Conservation (phyloP, 2,888 invertebrate genomes). For the Leptopilina myrica region DNA sequence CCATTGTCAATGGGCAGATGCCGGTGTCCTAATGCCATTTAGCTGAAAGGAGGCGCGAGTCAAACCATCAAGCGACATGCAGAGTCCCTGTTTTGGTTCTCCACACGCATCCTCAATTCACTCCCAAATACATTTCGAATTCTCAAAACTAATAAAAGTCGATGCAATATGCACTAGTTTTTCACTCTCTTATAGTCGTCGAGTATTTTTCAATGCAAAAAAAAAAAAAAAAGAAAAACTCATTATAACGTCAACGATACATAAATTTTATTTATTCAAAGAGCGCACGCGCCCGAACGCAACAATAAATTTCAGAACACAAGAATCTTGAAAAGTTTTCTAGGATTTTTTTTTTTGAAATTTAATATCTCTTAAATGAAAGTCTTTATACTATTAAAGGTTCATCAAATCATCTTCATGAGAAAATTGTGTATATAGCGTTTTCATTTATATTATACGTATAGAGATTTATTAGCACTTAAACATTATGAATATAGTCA, state of each 20-base stretch:
- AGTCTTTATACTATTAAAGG: too few species aligned
- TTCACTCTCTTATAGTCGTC: not conserved
- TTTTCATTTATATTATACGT: not conserved
- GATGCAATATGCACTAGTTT: slow-evolving; percentile 21
- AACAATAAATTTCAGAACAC: not conserved
- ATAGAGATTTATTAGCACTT: slow-evolving; percentile 29
- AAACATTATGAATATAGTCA: slow-evolving; percentile 33
- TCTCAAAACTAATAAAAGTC: slow-evolving; percentile 3
- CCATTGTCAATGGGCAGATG: slow-evolving; percentile 72
- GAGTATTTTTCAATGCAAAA: slow-evolving; percentile 29
- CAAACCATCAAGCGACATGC: slow-evolving; percentile 50
- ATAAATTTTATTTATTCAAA: slow-evolving; percentile 14
- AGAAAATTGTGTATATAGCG: too few species aligned
- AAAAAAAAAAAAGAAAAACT: too few species aligned
- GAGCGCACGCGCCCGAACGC: not conserved
- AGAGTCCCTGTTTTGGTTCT: slow-evolving; percentile 50
- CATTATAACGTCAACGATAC: slow-evolving; percentile 9
- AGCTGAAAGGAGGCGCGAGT: slow-evolving; percentile 62
- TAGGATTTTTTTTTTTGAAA: too few species aligned
- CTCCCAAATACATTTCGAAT: slow-evolving; percentile 31
- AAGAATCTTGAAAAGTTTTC: not conserved
- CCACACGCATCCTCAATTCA: slow-evolving; percentile 38
- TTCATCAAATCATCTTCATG: too few species aligned
- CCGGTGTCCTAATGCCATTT: slow-evolving; percentile 54
- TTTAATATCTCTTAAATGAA: too few species aligned